These are phyloP conservation scores for Melanchra persicariae DNA, from an alignment of 2,888 invertebrate species.

Conservation along the genomic window DNA sequence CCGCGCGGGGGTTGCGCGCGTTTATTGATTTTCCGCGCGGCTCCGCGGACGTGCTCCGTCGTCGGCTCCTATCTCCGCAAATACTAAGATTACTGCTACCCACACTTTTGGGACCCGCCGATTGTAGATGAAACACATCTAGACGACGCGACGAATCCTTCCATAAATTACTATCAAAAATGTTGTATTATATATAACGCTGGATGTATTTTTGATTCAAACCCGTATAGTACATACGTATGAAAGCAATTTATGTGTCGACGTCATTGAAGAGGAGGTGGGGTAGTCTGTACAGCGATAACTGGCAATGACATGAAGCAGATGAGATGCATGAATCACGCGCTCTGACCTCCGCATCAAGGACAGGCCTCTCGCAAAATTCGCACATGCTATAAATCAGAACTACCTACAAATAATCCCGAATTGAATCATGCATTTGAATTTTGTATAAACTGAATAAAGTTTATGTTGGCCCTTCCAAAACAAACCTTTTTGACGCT, in stretches of 20 bases:
- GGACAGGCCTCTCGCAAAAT: constrained; percentile 16
- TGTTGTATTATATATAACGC: constrained; percentile 23
- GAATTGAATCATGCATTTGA: not conserved
- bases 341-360: constrained; percentile 37
- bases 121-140: constrained; percentile 21
- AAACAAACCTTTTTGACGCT: not conserved
- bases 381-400: not conserved
- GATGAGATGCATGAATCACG: constrained; percentile 45
- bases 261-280: constrained; percentile 20
- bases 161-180: constrained; percentile 30
- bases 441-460: not conserved
- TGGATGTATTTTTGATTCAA: constrained; percentile 12
- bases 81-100: constrained; percentile 62
- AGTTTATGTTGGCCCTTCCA: not conserved
- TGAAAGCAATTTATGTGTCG: constrained; percentile 39
- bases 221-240: constrained; percentile 21
- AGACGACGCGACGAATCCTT: constrained; percentile 10
- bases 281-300: constrained; percentile 28
- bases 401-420: not conserved
- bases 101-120: constrained; percentile 46
- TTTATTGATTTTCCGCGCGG: constrained; percentile 85
- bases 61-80: constrained; percentile 74
- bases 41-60: constrained; percentile 71
- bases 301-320: constrained; percentile 39
- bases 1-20: constrained; percentile 82